Conservation (phyloP, 2,797 vertebrate species). For the Mareca penelope region DNA sequence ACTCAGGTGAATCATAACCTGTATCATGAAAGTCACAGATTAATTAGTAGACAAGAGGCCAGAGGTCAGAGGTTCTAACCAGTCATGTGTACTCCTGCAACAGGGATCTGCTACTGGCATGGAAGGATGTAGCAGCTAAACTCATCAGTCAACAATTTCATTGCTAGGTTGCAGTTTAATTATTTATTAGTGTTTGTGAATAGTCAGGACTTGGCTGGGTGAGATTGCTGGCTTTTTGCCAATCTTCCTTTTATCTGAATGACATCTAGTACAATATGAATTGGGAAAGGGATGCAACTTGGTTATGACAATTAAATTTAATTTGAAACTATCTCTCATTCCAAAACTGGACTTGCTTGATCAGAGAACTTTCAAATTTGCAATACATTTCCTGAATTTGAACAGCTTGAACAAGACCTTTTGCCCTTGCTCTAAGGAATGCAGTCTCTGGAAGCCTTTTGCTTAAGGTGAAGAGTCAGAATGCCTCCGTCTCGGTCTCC, state of each 20-base stretch:
- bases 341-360: not conserved
- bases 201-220: not conserved
- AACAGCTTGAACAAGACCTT: not conserved
- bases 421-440: not conserved
- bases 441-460: not conserved
- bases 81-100: not conserved
- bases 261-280: not conserved
- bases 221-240: not conserved
- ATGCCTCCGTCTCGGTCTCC: too few relatives aligned
- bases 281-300: rapidly evolving
- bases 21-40: not conserved
- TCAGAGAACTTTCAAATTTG: not conserved
- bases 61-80: not conserved
- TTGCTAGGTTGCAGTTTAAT: not conserved
- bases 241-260: not conserved
- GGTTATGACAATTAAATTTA: not conserved
- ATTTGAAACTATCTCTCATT: not conserved
- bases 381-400: not conserved
- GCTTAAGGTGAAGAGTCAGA: not conserved
- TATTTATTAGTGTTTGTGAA: not conserved
- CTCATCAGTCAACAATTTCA: not conserved
- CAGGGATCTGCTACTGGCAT: not conserved
- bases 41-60: not conserved
- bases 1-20: not conserved
- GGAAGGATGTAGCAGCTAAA: not conserved